Conservation (phyloP, 23 tunicate species). For the Halocynthia aurantium region DNA sequence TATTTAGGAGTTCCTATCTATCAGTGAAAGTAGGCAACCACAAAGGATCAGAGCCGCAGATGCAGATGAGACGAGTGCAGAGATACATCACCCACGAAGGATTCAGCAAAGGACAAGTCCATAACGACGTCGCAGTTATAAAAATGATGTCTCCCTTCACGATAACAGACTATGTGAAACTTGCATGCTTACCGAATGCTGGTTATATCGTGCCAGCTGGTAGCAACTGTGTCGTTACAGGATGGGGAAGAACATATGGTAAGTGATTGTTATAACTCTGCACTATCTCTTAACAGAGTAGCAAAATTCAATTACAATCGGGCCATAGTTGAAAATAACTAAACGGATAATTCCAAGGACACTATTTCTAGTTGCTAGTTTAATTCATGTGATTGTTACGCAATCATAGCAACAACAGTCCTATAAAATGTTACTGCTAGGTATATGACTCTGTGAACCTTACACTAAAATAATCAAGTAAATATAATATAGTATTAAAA, state of each 20-base stretch:
- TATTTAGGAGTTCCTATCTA: background rate
- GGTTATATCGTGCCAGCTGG: conserved; percentile 21
- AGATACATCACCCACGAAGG: conserved; percentile 4
- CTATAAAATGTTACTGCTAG: background rate
- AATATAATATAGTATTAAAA: background rate
- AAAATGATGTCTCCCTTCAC: conserved; percentile 9
- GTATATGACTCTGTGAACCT: background rate
- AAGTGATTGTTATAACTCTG: background rate
- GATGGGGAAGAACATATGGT: conserved; percentile 37
- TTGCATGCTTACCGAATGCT: conserved; percentile 22
- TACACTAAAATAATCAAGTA: background rate
- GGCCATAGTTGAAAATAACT: too few species aligned
- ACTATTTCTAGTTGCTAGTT: too few species aligned
- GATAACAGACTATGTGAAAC: conserved; percentile 21
- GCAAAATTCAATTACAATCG: too few species aligned
- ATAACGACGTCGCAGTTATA: conserved; percentile 26
- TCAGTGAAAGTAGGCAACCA: conserved; percentile 6
- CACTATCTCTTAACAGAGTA: too few species aligned
- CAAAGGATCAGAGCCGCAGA: conserved; percentile 10
- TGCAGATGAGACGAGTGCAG: conserved; percentile 9
- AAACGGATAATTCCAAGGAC: too few species aligned
- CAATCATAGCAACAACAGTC: too few species aligned
- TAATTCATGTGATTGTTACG: too few species aligned
- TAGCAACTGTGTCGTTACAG: conserved; percentile 22
- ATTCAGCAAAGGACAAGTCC: conserved; percentile 5